Evolutionary conservation across 53 echinoderm and acorn worm genomes (phyloP), one percentile per base, ranked within the genome.

Genomic region (Henricia sp.): DNA sequence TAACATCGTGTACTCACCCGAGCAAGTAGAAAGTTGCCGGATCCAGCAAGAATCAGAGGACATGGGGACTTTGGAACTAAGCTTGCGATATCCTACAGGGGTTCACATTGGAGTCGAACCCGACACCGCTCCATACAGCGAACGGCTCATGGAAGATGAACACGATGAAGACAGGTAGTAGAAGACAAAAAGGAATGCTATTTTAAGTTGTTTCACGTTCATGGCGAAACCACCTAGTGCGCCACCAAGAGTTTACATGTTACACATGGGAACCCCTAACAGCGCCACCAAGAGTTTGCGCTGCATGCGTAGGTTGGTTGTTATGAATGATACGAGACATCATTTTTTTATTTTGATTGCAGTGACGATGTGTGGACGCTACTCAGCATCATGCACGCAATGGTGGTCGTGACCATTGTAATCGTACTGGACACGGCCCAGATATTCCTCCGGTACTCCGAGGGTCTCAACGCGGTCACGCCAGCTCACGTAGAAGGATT

Each of bases 351-450:
- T n/a, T n/a, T n/a, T n/a, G n/a, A n/a, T n/a, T n/a, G n/a, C 86
- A 95, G 95, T 34, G 95, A 90, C 25, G 95, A 95, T 83, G 91
- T 95, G n/a, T 95, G 95, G 95, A 91, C 93, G 0, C 63, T 93
- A n/a, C 82, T 95, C 37, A 84, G 90, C 19, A 86, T 91, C 48
- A 92, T 93, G 89, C 91, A 91, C 74, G 77, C 84, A 59, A 86
- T 95, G 93, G 34, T 95, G 35, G 95, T 95, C 1, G 95, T 95
- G 23, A 93, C 84, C 52, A 75, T 95, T 54, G 95, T 93, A n/a
- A 67, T 93, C 25, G 91, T 93, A 27, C 86, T 95, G 16, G 95
- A 95, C 69, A 93, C 93, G 8, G 93, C 91, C 20, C 93, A 95
- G 66, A 90, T 95, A 39, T 95, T 95, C 65, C 95, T 95, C 12